Percentiles rank a stretch among this genome's conserved stretches.
Conservation (phyloP, 2,797 vertebrate species). For the Chromis chromis region DNA sequence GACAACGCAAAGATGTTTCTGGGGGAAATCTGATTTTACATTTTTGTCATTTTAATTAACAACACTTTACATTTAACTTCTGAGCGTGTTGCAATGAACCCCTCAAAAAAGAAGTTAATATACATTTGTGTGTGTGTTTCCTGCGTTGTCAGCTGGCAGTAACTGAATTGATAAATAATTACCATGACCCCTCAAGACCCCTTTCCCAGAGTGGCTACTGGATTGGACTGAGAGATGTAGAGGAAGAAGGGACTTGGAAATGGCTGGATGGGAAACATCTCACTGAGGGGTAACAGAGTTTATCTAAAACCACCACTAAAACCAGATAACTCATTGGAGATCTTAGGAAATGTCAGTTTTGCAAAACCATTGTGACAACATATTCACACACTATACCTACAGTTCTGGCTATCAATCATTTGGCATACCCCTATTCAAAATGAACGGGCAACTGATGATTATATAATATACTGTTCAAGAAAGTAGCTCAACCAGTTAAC, state of each 20-base stretch:
- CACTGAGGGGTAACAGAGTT: slow-evolving; percentile 66
- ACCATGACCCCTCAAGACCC: neutral
- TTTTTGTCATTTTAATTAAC: neutral
- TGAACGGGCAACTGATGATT: no score
- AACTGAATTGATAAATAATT: slow-evolving; percentile 37
- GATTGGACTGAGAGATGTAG: slow-evolving; percentile 77
- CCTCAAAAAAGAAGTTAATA: neutral
- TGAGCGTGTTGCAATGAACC: slow-evolving; percentile 3
- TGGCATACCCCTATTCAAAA: no score
- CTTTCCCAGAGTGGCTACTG: slow-evolving; percentile 41
- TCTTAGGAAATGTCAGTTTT: neutral
- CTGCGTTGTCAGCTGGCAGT: slow-evolving; percentile 54
- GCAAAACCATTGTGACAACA: neutral
- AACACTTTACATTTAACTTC: neutral
- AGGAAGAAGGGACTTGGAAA: slow-evolving; percentile 77
- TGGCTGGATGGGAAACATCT: slow-evolving; percentile 76
- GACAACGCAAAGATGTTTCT: neutral
- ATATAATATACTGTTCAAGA: no score
- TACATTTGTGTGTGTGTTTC: slow-evolving; percentile 18
- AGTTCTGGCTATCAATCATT: neutral
- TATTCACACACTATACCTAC: neutral
- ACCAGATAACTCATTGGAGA: neutral
- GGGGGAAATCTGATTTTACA: neutral
- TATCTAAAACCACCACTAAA: no score
- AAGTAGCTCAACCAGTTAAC: neutral